These are phyloP conservation scores for Premnoplex brunnescens DNA, from an alignment of 2,797 vertebrate genomes.

Conservation along the genomic window DNA sequence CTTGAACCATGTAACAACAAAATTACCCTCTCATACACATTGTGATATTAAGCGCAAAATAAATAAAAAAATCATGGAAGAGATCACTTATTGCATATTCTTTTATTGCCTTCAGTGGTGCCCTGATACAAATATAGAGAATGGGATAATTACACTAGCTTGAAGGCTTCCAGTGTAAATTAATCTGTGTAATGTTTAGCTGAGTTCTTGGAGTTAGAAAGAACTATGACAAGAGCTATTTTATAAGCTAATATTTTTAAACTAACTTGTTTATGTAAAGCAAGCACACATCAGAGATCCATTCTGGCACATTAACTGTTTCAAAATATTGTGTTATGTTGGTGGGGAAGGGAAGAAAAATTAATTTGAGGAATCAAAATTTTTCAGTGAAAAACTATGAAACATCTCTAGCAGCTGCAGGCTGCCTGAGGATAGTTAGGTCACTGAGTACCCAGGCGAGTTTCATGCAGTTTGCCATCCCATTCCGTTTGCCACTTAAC, in stretches of 20 bases:
- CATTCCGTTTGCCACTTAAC: not conserved
- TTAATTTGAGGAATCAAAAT: not conserved
- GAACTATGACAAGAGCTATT: not conserved
- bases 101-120: not conserved
- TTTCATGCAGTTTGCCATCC: not conserved
- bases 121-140: not conserved
- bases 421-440: too few species aligned
- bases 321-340: not conserved
- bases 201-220: not conserved
- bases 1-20: not conserved
- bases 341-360: not conserved
- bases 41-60: not conserved
- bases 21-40: not conserved
- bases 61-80: not conserved
- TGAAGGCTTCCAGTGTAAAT: slow-evolving; percentile 9
- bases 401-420: not conserved
- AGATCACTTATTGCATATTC: not conserved
- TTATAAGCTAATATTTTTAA: not conserved
- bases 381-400: not conserved
- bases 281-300: not conserved
- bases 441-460: not conserved
- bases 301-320: not conserved
- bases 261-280: not conserved
- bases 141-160: slow-evolving; percentile 10
- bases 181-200: slow-evolving; percentile 41